These are phyloP conservation scores for Lysandra bellargus DNA, from an alignment of 2,888 invertebrate genomes.

Conservation along the genomic window DNA sequence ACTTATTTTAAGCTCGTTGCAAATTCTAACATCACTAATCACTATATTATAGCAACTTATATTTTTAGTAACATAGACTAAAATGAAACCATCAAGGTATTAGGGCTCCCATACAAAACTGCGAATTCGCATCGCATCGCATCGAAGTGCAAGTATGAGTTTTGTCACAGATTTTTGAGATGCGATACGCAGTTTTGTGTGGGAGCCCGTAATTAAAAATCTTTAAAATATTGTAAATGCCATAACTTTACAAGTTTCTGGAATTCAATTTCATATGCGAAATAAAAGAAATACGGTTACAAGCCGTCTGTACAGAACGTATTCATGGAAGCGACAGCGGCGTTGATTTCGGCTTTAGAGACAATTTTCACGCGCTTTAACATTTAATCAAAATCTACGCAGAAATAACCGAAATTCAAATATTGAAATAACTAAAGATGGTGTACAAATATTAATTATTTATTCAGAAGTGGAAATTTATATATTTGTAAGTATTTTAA, in stretches of 20 bases:
- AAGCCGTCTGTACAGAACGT: neutral
- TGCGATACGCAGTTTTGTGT: no score
- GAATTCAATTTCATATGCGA: neutral
- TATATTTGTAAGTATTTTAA: neutral
- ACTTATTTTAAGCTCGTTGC: no score
- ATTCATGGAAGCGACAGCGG: neutral
- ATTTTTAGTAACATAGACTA: neutral
- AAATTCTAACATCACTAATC: no score
- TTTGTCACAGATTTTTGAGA: no score
- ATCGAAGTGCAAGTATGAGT: no score
- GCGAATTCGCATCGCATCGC: no score
- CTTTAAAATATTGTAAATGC: neutral
- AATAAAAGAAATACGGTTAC: neutral
- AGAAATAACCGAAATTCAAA: neutral
- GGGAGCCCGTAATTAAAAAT: neutral
- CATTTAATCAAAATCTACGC: constrained; percentile 1
- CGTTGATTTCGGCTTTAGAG: neutral
- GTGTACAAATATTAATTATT: no score
- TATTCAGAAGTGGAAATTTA: neutral
- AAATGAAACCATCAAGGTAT: no score
- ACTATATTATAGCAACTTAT: no score
- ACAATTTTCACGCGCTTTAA: neutral
- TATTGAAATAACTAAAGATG: no score
- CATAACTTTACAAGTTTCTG: neutral
- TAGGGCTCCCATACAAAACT: no score